A percentile compares a stretch with the other conserved stretches of the same genome.
Conservation (phyloP, 2,113 vertebrate genomes). For the Pelobates fuscus region DNA sequence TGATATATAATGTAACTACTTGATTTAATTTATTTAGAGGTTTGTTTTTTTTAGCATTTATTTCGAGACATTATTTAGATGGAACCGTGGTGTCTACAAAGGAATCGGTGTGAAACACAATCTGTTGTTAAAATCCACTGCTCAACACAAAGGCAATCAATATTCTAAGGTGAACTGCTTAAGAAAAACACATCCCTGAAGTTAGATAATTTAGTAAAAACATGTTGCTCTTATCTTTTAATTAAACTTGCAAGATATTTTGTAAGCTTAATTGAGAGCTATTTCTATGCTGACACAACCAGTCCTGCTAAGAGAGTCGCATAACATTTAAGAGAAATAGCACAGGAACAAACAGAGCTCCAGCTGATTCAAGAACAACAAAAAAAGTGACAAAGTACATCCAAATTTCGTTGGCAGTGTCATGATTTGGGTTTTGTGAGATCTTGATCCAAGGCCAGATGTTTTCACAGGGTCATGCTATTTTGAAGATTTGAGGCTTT, state of each 20-base stretch:
- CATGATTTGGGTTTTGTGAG: constrained; percentile 55
- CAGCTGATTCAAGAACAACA: not conserved
- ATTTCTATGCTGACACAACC: constrained; percentile 25
- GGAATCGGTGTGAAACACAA: constrained; percentile 29
- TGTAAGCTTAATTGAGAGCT: constrained; percentile 41
- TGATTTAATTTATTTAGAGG: not conserved
- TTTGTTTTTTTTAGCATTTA: constrained; percentile 1
- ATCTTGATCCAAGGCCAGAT: constrained; percentile 72
- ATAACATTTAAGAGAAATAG: constrained; percentile 40
- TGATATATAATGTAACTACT: too few species aligned
- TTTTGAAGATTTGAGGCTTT: constrained; percentile 60
- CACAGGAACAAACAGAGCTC: not conserved
- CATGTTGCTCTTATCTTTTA: constrained; percentile 37
- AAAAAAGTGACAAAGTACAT: constrained; percentile 50
- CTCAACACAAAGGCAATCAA: constrained; percentile 44
- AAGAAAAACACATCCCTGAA: constrained; percentile 46
- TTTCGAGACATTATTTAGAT: constrained; percentile 28
- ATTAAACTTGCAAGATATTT: constrained; percentile 50
- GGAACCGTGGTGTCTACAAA: constrained; percentile 19
- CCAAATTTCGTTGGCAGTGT: constrained; percentile 40
- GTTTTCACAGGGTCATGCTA: constrained; percentile 56
- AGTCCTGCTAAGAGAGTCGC: constrained; percentile 30
- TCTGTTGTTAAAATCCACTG: constrained; percentile 33
- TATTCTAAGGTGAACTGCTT: constrained; percentile 36
- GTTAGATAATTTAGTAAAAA: constrained; percentile 46